phyloP scores from a whole-genome alignment of 2,113 vertebrate species.

The Hylia prasina region DNA sequence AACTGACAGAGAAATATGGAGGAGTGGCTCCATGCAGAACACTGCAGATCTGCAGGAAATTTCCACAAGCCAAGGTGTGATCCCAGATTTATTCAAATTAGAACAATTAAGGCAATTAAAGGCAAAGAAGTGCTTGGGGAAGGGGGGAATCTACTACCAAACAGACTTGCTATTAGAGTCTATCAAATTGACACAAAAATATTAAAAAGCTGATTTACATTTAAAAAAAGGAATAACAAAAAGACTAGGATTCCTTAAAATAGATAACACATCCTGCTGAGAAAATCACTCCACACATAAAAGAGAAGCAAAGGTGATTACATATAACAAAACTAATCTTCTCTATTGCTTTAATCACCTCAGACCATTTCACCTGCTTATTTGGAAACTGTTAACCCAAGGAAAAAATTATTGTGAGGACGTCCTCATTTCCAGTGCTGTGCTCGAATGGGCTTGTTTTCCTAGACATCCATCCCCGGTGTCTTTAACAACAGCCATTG shows the following conservation, averaged over 20 bases:
- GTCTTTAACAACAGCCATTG: background rate
- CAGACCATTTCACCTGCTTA: slow-evolving; percentile 71
- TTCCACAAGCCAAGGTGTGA: slow-evolving; percentile 62
- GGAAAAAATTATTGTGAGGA: slow-evolving; percentile 47
- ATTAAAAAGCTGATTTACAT: slow-evolving; percentile 75
- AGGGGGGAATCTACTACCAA: slow-evolving; percentile 42
- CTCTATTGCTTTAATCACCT: slow-evolving; percentile 74
- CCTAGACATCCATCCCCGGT: background rate
- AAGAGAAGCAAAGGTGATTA: slow-evolving; percentile 74
- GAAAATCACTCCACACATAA: slow-evolving; percentile 72
- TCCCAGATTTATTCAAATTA: slow-evolving; percentile 71
- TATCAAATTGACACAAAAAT: slow-evolving; percentile 75
- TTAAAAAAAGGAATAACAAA: background rate
- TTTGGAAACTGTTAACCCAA: slow-evolving; percentile 61
- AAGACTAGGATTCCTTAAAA: slow-evolving; percentile 67
- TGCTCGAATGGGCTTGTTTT: slow-evolving; percentile 23
- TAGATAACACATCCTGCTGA: slow-evolving; percentile 68
- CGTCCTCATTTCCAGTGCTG: slow-evolving; percentile 42
- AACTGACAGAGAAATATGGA: background rate
- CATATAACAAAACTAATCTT: slow-evolving; percentile 74
- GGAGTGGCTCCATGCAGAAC: background rate
- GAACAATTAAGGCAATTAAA: slow-evolving; percentile 76
- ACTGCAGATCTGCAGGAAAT: background rate
- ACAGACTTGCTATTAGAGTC: slow-evolving; percentile 67
- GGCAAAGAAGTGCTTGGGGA: slow-evolving; percentile 56